Evolutionary conservation across 2,113 vertebrate species (phyloP).

Genomic region (Semnopithecus entellus): DNA sequence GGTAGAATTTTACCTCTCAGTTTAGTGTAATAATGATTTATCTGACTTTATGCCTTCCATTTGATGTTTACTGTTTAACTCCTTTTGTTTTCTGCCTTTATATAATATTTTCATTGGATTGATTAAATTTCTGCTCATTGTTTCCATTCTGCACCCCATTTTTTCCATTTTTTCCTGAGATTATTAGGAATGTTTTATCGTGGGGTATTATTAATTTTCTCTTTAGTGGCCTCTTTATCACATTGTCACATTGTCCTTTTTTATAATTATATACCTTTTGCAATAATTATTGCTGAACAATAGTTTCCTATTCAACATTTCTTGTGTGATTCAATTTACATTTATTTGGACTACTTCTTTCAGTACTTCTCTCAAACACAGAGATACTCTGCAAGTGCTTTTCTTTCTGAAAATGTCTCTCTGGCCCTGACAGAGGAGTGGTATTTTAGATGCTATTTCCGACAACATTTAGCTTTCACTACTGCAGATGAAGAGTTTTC

Average conservation of each 20-base stretch:
- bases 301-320: not conserved
- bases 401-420: not conserved
- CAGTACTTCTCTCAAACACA: not conserved
- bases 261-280: not conserved
- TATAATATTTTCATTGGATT: not conserved
- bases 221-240: not conserved
- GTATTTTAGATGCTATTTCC: not conserved
- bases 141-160: not conserved
- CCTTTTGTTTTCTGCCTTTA: not conserved
- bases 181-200: not conserved
- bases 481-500: not conserved
- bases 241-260: not conserved
- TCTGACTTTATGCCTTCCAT: not conserved
- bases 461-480: not conserved
- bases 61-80: not conserved
- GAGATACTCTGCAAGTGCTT: not conserved
- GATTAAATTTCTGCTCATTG: not conserved
- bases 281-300: not conserved
- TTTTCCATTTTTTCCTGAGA: not conserved
- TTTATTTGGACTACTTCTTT: not conserved
- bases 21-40: not conserved
- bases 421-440: not conserved
- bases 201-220: not conserved
- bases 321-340: not conserved
- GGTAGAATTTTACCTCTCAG: not conserved